phyloP scores from a whole-genome alignment of 2,888 invertebrate genomes.

The Pantelozetes paolii region DNA sequence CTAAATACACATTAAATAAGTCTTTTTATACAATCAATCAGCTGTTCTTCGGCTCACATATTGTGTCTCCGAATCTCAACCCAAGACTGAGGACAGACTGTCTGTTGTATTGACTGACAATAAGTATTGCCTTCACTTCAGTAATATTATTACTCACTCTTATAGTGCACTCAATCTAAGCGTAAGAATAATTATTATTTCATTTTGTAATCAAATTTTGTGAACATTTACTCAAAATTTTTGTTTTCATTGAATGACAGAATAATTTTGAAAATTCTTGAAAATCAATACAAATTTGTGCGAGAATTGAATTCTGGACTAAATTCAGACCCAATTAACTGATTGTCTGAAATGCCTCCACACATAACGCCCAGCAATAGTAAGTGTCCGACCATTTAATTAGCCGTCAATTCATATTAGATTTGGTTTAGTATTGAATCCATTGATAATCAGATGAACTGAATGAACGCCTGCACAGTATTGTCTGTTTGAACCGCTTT shows the following conservation, averaged over 20 bases:
- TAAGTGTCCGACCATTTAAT: neutral
- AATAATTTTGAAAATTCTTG: neutral
- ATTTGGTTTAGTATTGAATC: neutral
- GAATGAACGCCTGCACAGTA: neutral
- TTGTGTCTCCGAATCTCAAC: neutral
- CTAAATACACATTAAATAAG: conserved; percentile 5
- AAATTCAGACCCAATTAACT: neutral
- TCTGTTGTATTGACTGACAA: neutral
- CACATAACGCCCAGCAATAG: conserved; percentile 22
- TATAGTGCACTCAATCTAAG: no score
- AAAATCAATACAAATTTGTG: neutral
- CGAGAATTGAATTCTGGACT: neutral
- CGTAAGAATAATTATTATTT: no score
- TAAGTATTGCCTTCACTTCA: neutral
- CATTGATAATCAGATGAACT: neutral
- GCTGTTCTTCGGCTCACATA: conserved; percentile 6
- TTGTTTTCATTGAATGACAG: neutral
- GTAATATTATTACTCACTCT: neutral
- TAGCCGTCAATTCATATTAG: neutral
- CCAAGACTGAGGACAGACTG: neutral
- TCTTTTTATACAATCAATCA: neutral
- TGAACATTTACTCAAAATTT: neutral
- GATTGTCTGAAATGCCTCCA: neutral
- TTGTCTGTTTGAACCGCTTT: conserved; percentile 1
- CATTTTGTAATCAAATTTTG: no score